phyloP scores from a whole-genome alignment of 2,797 vertebrate species.

The Neopelma chrysocephalum region DNA sequence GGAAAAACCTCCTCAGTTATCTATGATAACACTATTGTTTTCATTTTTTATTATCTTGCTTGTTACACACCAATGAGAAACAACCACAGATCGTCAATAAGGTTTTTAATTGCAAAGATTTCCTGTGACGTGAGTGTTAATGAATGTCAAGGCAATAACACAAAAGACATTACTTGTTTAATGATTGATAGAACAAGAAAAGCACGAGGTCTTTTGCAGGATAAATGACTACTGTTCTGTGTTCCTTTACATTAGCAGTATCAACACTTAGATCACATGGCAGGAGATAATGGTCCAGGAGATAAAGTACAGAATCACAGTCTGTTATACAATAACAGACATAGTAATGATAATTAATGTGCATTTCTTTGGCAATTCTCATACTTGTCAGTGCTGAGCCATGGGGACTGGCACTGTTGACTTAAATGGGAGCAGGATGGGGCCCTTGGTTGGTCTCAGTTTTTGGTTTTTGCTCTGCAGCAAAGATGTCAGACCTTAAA shows the following conservation, averaged over 20 bases:
- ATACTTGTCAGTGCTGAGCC: neutral
- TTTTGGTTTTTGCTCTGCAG: neutral
- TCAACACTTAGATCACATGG: constrained; percentile 77
- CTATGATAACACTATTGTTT: constrained; percentile 58
- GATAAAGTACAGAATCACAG: constrained; percentile 67
- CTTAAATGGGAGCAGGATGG: neutral
- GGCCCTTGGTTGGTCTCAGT: neutral
- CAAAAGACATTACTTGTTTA: constrained; percentile 81
- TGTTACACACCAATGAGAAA: constrained; percentile 61
- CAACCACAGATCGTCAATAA: constrained; percentile 71
- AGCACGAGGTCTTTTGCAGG: constrained; percentile 78
- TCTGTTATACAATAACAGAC: constrained; percentile 72
- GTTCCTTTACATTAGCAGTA: constrained; percentile 77
- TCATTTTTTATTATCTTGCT: constrained; percentile 67
- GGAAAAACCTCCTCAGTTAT: constrained; percentile 58
- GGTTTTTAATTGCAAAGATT: constrained; percentile 81
- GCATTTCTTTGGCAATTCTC: constrained; percentile 54
- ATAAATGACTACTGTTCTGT: constrained; percentile 81
- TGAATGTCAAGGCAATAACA: constrained; percentile 83
- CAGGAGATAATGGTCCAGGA: constrained; percentile 72
- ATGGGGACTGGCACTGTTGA: neutral
- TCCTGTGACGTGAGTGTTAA: constrained; percentile 82
- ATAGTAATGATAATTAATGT: constrained; percentile 66
- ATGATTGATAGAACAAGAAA: constrained; percentile 83
- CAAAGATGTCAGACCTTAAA: neutral